Base-by-base conservation (phyloP, 2,797 vertebrate genomes). In the Gouania willdenowi region DNA sequence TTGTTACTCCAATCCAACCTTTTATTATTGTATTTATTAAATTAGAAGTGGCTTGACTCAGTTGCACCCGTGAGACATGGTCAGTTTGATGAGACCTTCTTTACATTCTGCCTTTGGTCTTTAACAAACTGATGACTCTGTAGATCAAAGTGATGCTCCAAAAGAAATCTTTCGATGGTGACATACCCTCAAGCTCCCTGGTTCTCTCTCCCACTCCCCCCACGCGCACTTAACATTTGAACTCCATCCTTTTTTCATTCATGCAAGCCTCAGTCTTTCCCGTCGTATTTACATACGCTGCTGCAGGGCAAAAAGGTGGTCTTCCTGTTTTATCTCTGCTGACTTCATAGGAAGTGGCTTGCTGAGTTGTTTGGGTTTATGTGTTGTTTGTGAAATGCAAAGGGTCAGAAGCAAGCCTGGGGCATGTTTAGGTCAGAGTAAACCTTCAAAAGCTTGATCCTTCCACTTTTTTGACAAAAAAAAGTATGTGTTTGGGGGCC, bases 331-430 rank as follows among this genome's bases (percentile, higher is more conserved):
- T 66, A 79, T 82, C 71, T 74, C 45, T 22, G 39, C 27, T 47
- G 55, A 62, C 50, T 67, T 82, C 62, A 63, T 78, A 86, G 85
- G 86, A 89, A 87, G 86, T 77, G 25, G 59, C 83, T 81, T 75
- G 71, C 77, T 77, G 78, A 66, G 79, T 78, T 81, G 73, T 82
- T 87, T 83, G 75, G 68, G 71, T 78, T 71, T 59, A 16, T 67
- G 55, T 72, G 78, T 81, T 83, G 75, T 80, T 68, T 62, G 66
- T 75, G 50, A 79, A 79, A 78, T 57, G 66, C 51, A 23, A 39
- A 49, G 65, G 77, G 77, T 86, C 72, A 85, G 74, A 84, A 68
- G 61, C 62, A 36, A 75, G 69, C 69, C 81, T 62, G 46, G 75
- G 82, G 20, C 66, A 39, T 3, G 37, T 30, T 55, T 18, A 28